These are phyloP conservation scores for Gymnoscelis rufifasciata DNA, from an alignment of 2,888 invertebrate species.

Conservation along the genomic window DNA sequence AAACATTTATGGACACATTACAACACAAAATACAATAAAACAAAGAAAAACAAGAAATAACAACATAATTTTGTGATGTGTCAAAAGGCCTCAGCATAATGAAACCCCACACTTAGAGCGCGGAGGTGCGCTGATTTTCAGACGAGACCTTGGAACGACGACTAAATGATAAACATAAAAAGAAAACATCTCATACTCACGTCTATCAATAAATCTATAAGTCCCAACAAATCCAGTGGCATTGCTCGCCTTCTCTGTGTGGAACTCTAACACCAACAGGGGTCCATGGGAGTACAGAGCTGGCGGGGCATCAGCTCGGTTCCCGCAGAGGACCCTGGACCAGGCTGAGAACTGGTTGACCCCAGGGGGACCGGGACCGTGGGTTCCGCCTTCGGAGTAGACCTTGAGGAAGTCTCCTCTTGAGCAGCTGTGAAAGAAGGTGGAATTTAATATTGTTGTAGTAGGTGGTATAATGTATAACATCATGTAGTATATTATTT, in stretches of 20 bases:
- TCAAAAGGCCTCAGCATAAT: too few species aligned
- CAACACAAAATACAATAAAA: too few species aligned
- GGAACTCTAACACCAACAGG: conserved; percentile 85
- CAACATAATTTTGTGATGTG: too few species aligned
- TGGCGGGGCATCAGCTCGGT: conserved; percentile 83
- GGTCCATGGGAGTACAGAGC: conserved; percentile 87
- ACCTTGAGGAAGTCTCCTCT: conserved; percentile 87
- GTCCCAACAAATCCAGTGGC: conserved; percentile 86
- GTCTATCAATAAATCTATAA: conserved; percentile 86
- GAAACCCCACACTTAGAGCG: too few species aligned
- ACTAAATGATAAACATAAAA: too few species aligned
- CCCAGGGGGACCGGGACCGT: conserved; percentile 82
- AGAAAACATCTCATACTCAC: conserved; percentile 71
- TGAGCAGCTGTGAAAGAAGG: conserved; percentile 81
- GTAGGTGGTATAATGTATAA: too few species aligned
- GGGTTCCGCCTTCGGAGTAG: conserved; percentile 86
- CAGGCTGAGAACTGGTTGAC: conserved; percentile 89
- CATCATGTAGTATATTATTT: too few species aligned
- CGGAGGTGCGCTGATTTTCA: too few species aligned
- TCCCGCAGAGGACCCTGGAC: conserved; percentile 86
- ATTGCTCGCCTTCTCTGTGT: conserved; percentile 74
- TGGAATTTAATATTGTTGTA: not conserved
- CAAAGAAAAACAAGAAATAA: too few species aligned
- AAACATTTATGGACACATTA: too few species aligned
- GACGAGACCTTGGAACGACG: too few species aligned